phyloP scores from a whole-genome alignment of 2,888 invertebrate genomes.

The Furcula furcula region DNA sequence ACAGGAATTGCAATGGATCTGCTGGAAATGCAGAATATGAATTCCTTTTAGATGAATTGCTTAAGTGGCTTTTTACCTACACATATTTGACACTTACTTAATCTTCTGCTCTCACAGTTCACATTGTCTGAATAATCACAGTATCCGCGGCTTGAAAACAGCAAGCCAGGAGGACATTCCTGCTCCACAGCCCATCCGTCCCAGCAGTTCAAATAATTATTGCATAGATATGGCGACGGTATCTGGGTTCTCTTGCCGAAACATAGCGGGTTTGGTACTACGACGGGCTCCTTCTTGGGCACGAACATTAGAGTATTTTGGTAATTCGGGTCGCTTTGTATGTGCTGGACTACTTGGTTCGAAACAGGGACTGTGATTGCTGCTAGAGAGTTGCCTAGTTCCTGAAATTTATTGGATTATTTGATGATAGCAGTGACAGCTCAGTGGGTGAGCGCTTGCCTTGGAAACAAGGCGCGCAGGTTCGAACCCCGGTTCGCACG shows the following conservation, averaged over 20 bases:
- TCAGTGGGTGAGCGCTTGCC: too few species aligned
- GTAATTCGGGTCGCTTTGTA: conserved; percentile 56
- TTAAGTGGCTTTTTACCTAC: background rate
- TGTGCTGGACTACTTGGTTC: conserved; percentile 59
- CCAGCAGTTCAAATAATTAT: conserved; percentile 87
- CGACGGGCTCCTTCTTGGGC: conserved; percentile 48
- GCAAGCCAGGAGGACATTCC: conserved; percentile 82
- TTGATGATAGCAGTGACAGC: too few species aligned
- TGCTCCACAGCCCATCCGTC: conserved; percentile 85
- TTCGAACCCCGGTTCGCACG: too few species aligned
- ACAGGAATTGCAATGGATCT: too few species aligned
- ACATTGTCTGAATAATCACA: conserved; percentile 86
- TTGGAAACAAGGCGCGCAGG: too few species aligned
- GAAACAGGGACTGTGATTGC: conserved; percentile 69
- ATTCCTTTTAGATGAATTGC: too few species aligned
- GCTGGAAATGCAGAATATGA: too few species aligned
- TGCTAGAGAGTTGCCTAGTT: conserved; percentile 46
- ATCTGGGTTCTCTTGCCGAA: conserved; percentile 82
- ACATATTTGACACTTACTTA: conserved; percentile 41
- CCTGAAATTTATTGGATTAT: conserved; percentile 26
- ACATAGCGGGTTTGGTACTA: conserved; percentile 62
- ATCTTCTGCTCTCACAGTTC: conserved; percentile 80
- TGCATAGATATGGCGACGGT: conserved; percentile 81
- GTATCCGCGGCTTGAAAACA: conserved; percentile 82
- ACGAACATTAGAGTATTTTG: conserved; percentile 56